Evolutionary conservation across 2,888 invertebrate species (phyloP), one percentile per base, ranked within the genome.

Genomic region (Abrostola tripartita): DNA sequence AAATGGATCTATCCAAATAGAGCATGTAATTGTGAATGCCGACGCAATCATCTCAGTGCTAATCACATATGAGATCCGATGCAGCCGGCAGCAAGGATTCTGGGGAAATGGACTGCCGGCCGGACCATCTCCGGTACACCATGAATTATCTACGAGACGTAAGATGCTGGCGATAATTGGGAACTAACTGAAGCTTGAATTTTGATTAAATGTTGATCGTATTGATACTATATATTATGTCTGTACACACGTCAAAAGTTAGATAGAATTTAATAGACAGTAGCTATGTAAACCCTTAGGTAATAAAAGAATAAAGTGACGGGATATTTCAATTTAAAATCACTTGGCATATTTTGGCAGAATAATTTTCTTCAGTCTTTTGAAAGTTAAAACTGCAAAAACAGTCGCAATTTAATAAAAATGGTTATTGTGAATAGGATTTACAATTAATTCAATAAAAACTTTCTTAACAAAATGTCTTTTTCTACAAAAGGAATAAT

Each of bases 31-130:
- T 40, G 51, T n/a, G 49, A 75, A 61, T 61, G 37, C 60, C 37
- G 40, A 65, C 51, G 60, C 71, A 75, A 75, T 75, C 71, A 72
- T 47, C 14, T 35, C 40, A 14, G 60, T 50, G 47, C 42, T 66
- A 70, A 74, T 78, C 78, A 55, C 52, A 50, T 57, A 64, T 57
- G 60, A 74, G 68, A 75, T 74, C 64, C 66, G 71, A 64, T 66
- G 53, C 54, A 62, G 12, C 50, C 6, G 40, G 24, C 8, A 35
- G 54, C 38, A 50, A 51, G 65, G 50, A 51, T 61, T 55, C 59
- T 42, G 36, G 56, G 52, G 70, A 44, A 60, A 61, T 61, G 62
- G 74, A 41, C 65, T 14, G 40, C 35, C 11, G 42, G 49, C 38
- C 38, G 10, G 49, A 49, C 65, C 78, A 70, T 66, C 59, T 78